Conservation (phyloP, 1,140 invertebrate genomes). For the Sinella curviseta region DNA sequence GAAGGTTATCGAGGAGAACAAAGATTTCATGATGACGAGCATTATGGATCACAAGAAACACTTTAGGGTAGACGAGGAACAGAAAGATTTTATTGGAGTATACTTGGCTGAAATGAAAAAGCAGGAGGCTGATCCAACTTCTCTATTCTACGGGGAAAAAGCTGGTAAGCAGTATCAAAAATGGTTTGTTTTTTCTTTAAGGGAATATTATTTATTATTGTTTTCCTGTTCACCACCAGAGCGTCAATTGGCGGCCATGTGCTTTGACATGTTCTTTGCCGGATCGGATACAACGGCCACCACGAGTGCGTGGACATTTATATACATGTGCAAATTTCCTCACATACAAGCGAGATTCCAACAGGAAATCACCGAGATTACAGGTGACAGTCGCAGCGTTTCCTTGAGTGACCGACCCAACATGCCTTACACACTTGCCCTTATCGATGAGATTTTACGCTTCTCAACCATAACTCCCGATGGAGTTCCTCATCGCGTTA, state of each 20-base stretch:
- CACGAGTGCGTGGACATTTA: slow-evolving; percentile 61
- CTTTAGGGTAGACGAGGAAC: slow-evolving; percentile 11
- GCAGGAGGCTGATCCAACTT: slow-evolving; percentile 30
- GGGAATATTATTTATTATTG: neutral
- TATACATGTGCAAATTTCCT: slow-evolving; percentile 59
- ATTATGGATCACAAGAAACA: slow-evolving; percentile 20
- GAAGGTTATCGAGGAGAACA: neutral
- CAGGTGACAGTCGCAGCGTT: slow-evolving; percentile 54
- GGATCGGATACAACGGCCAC: slow-evolving; percentile 67
- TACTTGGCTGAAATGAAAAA: slow-evolving; percentile 33
- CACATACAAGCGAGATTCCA: slow-evolving; percentile 64
- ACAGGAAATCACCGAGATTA: slow-evolving; percentile 63
- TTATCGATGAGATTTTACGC: slow-evolving; percentile 48
- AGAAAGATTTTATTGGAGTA: slow-evolving; percentile 35
- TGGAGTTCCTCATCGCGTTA: slow-evolving; percentile 14
- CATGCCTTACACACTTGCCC: slow-evolving; percentile 51
- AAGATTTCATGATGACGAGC: neutral
- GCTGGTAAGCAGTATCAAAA: slow-evolving; percentile 30
- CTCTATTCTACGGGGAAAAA: slow-evolving; percentile 26
- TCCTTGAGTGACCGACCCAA: slow-evolving; percentile 23
- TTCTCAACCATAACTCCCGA: slow-evolving; percentile 48
- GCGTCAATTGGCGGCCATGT: neutral
- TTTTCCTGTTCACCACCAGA: too few relatives aligned
- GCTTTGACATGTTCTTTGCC: slow-evolving; percentile 43
- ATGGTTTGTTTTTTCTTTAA: neutral